Evolutionary conservation across 30 jellyfish, hydroid and myxozoan genomes (phyloP), one percentile per base, ranked within the genome.

Genomic region (Morbakka virulenta): DNA sequence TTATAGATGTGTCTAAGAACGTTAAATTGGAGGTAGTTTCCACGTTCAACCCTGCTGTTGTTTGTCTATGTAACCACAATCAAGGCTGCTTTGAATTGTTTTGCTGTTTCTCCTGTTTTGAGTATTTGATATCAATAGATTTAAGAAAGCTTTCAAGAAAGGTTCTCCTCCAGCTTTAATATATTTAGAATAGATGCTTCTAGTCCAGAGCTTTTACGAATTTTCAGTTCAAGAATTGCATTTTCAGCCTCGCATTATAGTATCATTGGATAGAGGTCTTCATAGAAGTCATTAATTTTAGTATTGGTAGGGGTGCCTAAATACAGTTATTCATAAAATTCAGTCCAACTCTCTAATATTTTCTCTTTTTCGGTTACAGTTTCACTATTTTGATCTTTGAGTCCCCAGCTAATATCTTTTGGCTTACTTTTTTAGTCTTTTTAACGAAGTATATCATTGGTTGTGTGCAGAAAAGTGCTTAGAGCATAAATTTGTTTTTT

Each of bases 361-460:
- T 34, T 32, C 24, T 68, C 72, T 35, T 68, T 68, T 24, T 32
- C 74, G 13, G 80, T 32, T 31, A 28, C n/a, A 20, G 35, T 28
- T 3, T 68, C 74, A 4, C 80, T 20, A 6, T 68, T 33, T 35
- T 68, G 4, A 31, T 31, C 74, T 26, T 35, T 68, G 74, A 68
- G 32, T 68, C 80, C 80, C 72, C 81, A 69, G n/a, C 77, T 69
- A 68, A 69, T 36, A 26, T 32, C 29, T 69, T 33, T 69, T n/a
- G n/a, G n/a, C n/a, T n/a, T n/a, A n/a, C n/a, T n/a, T n/a, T n/a
- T n/a, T n/a, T n/a, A n/a, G n/a, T n/a, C n/a, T n/a, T n/a, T n/a
- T n/a, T n/a, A n/a, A n/a, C n/a, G n/a, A n/a, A n/a, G n/a, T n/a
- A n/a, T n/a, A n/a, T n/a, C n/a, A n/a, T n/a, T n/a, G n/a, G n/a